A percentile compares a stretch with the other conserved stretches of the same genome.
Evolutionary conservation across 2,888 invertebrate genomes (phyloP).

Genomic region (Drosophila greeni): DNA sequence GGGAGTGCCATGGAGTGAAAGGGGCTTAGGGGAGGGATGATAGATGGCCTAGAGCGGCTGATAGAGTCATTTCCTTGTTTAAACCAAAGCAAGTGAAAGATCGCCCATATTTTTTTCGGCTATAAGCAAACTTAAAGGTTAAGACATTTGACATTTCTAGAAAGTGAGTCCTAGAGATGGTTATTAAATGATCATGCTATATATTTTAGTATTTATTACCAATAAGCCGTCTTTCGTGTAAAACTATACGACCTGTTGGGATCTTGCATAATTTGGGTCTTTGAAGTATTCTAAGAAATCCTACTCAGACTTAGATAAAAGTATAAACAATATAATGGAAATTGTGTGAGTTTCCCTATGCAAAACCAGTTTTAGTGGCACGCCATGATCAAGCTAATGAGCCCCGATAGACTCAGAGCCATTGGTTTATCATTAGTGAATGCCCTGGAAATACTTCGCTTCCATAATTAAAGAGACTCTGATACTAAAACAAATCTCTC

Average conservation of each 20-base stretch:
- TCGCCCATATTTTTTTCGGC: background rate
- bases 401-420: background rate
- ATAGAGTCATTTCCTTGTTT: constrained; percentile 21
- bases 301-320: background rate
- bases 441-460: constrained; percentile 49
- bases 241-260: too few species aligned
- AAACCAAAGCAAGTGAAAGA: constrained; percentile 8
- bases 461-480: constrained; percentile 48
- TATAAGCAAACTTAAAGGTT: background rate
- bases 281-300: background rate
- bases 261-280: too few species aligned
- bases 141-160: background rate
- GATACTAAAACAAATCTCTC: constrained; percentile 1
- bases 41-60: constrained; percentile 7
- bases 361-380: constrained; percentile 30
- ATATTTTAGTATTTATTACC: background rate
- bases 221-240: background rate
- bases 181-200: too few species aligned
- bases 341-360: constrained; percentile 14
- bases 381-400: constrained; percentile 51
- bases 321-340: background rate
- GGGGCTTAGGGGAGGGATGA: background rate
- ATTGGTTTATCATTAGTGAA: constrained; percentile 33
- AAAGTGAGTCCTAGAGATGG: too few species aligned
- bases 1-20: constrained; percentile 2